Percentiles rank a stretch among this genome's conserved stretches.
Evolutionary conservation across 2,888 invertebrate species (phyloP).

Genomic region (Agonopterix heracliana): DNA sequence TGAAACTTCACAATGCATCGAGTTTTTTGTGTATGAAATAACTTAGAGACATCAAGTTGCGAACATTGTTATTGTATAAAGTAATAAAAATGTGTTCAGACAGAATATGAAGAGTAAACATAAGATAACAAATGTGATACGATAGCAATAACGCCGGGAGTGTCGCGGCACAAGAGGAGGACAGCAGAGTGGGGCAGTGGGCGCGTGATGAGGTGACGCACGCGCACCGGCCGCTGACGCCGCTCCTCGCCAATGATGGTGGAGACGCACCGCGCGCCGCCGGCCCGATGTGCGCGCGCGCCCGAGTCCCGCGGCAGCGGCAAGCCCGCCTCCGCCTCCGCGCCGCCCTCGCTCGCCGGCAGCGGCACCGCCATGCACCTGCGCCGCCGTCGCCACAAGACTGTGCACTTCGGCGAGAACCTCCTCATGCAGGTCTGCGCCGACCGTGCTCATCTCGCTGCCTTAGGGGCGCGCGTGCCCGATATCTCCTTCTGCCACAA

Average conservation of each 20-base stretch:
- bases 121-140: constrained; percentile 29
- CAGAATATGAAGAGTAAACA: constrained; percentile 2
- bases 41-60: too few species aligned
- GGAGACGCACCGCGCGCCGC: constrained; percentile 71
- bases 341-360: constrained; percentile 73
- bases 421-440: constrained; percentile 84
- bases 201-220: constrained; percentile 68
- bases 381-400: constrained; percentile 84
- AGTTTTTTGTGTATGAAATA: too few species aligned
- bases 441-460: constrained; percentile 77
- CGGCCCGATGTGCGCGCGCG: constrained; percentile 65
- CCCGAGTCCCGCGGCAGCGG: constrained; percentile 57
- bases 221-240: constrained; percentile 67
- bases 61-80: too few species aligned
- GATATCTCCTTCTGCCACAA: constrained; percentile 71
- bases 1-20: too few species aligned
- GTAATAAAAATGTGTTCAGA: too few species aligned
- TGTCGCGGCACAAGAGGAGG: constrained; percentile 28
- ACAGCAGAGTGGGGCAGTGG: constrained; percentile 23
- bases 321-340: constrained; percentile 74
- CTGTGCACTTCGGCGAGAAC: constrained; percentile 87
- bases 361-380: constrained; percentile 74
- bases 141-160: constrained; percentile 25
- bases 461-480: constrained; percentile 66
- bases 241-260: constrained; percentile 73